Evolutionary conservation across 2,888 invertebrate species (phyloP), one percentile per base, ranked within the genome.

Genomic region (Sarcophaga carnaria): DNA sequence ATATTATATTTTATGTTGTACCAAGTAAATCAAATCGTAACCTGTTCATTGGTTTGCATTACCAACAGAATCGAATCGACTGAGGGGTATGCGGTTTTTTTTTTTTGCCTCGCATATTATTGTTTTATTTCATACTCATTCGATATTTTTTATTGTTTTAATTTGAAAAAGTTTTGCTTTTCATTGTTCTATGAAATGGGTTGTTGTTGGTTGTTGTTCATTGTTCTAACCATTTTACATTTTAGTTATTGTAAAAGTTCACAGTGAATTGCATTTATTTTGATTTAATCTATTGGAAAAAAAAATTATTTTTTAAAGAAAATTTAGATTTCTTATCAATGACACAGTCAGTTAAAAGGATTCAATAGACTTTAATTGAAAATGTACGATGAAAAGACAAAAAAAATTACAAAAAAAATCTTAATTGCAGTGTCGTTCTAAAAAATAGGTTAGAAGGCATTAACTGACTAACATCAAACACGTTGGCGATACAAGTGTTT

Each of bases 151-250:
- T 75, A 71, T 86, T 82, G 77, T 82, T 75, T 25, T 85, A 82
- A 82, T 85, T 20, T 12, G 76, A 77, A 71, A 82, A 85, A 80
- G 81, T 87, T 87, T 71, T 67, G 60, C n/a, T 4, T 67, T 72
- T 78, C 22, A 54, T 62, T 49, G 37, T 37, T 72, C 60, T 49
- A 8, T 60, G 62, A 12, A 22, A n/a, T 1, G 47, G 59, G 45
- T 60, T 70, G 49, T 22, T 14, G 17, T 12, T 54, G 12, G 54
- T 4, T 4, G 54, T 54, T 22, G 22, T 54, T 54, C 54, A 14
- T 54, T 54, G 54, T 54, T 54, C 54, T 54, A 54, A 54, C 14
- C 17, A 17, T 54, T 54, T 17, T 12, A 54, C 8, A 54, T 14
- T 12, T n/a, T 59, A 17, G 60, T 22, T 66, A 4, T 72, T 72